These are phyloP conservation scores for Montipora capitata DNA, from an alignment of 92 coral and sea anemone species.

Conservation along the genomic window DNA sequence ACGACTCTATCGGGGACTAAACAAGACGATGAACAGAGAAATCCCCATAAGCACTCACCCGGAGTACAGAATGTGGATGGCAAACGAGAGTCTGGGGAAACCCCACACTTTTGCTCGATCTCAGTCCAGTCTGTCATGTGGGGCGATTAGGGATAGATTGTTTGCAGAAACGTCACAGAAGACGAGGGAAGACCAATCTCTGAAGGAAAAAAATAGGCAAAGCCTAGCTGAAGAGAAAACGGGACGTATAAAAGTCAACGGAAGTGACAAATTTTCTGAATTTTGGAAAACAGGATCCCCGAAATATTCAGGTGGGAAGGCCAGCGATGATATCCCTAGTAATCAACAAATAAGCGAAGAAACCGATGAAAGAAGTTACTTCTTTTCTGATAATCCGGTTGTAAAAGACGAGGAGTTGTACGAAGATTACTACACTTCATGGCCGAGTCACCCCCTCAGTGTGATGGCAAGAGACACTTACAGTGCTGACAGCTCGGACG, in stretches of 20 bases:
- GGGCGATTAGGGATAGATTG: neutral
- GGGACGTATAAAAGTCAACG: neutral
- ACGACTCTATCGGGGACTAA: neutral
- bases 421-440: conserved; percentile 36
- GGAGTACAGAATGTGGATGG: conserved; percentile 25
- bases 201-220: neutral
- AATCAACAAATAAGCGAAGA: neutral
- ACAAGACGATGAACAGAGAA: conserved; percentile 46
- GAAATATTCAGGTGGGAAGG: neutral
- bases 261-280: neutral
- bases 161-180: neutral
- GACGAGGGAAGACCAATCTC: neutral
- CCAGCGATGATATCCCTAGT: neutral
- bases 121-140: conserved; percentile 10
- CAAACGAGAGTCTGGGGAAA: conserved; percentile 22
- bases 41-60: conserved; percentile 74
- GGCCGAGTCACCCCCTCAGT: conserved; percentile 6
- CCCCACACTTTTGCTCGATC: conserved; percentile 43
- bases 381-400: conserved; percentile 37
- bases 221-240: neutral
- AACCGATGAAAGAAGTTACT: conserved; percentile 27
- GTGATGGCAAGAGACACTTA: conserved; percentile 1
- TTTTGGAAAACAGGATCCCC: conserved; percentile 20
- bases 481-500: neutral
- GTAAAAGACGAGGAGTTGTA: conserved; percentile 27